phyloP scores from a whole-genome alignment of 2,113 vertebrate genomes.

The Phyllopteryx taeniolatus region DNA sequence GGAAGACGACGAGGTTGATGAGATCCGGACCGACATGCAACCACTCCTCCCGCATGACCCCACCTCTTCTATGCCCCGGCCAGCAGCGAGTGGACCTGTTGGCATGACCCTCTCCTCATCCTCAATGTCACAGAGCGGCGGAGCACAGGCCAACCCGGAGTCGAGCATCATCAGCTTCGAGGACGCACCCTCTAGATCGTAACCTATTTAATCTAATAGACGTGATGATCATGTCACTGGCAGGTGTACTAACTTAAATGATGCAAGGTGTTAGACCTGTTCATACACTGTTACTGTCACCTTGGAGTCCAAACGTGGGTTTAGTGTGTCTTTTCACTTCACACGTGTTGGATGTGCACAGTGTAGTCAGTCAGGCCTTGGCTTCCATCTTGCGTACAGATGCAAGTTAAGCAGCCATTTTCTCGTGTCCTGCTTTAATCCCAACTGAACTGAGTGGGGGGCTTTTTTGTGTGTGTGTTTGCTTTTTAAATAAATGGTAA shows the following conservation, averaged over 20 bases:
- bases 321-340: conserved; percentile 42
- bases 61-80: conserved; percentile 41
- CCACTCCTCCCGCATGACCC: conserved; percentile 70
- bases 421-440: conserved; percentile 21
- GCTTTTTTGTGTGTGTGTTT: conserved; percentile 28
- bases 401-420: conserved; percentile 27
- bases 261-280: conserved; percentile 27
- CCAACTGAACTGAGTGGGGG: conserved; percentile 30
- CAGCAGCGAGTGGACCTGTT: conserved; percentile 31
- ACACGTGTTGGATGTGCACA: conserved; percentile 35
- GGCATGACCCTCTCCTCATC: conserved; percentile 55
- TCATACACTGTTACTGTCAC: conserved; percentile 28
- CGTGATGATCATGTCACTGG: conserved; percentile 29
- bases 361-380: conserved; percentile 14
- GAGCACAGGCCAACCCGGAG: conserved; percentile 71
- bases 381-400: conserved; percentile 8
- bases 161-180: conserved; percentile 93
- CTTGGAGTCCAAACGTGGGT: conserved; percentile 8
- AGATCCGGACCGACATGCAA: conserved; percentile 73
- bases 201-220: conserved; percentile 49
- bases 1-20: conserved; percentile 85
- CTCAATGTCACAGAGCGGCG: conserved; percentile 27
- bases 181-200: conserved; percentile 82
- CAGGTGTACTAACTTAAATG: conserved; percentile 39
- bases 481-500: conserved; percentile 59